Evolutionary conservation across 2,113 vertebrate species (phyloP).

Genomic region (cattle (Bos taurus)): DNA sequence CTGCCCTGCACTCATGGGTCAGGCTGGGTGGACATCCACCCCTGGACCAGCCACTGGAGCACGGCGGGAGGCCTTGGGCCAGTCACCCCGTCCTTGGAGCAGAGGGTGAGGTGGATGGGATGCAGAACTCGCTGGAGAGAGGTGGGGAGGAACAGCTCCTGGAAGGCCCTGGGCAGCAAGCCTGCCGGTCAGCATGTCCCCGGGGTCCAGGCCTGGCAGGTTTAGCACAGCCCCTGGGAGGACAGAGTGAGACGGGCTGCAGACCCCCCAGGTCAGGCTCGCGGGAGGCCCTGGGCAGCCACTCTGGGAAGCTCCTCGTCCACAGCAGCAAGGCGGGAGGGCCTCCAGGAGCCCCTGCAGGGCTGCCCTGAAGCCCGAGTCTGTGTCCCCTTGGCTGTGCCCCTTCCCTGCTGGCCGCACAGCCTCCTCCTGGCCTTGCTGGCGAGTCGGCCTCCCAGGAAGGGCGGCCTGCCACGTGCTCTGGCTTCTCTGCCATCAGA

Average conservation of each 20-base stretch:
- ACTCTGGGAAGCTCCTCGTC: background rate
- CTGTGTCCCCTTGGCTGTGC: fast-evolving
- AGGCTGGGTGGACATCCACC: fast-evolving
- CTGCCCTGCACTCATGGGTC: fast-evolving
- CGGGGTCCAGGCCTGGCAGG: fast-evolving
- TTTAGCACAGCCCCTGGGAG: background rate
- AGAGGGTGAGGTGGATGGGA: too few relatives aligned
- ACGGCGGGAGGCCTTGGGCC: background rate
- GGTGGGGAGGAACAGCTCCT: too few relatives aligned
- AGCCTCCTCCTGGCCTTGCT: too few relatives aligned
- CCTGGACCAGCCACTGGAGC: background rate
- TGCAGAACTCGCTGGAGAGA: too few relatives aligned
- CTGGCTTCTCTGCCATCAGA: background rate
- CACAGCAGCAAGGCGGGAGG: fast-evolving
- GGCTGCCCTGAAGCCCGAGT: background rate
- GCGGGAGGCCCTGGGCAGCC: fast-evolving
- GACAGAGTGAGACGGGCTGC: background rate
- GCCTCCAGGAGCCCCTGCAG: too few relatives aligned
- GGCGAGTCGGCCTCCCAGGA: background rate
- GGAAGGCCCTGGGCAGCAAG: background rate
- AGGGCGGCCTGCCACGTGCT: fast-evolving
- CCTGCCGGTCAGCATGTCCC: fast-evolving
- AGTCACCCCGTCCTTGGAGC: background rate
- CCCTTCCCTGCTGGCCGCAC: fast-evolving
- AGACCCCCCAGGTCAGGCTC: background rate